Evolutionary conservation across 2,113 vertebrate species (phyloP), one percentile per base, ranked within the genome.

Genomic region (Gavialis gangeticus): DNA sequence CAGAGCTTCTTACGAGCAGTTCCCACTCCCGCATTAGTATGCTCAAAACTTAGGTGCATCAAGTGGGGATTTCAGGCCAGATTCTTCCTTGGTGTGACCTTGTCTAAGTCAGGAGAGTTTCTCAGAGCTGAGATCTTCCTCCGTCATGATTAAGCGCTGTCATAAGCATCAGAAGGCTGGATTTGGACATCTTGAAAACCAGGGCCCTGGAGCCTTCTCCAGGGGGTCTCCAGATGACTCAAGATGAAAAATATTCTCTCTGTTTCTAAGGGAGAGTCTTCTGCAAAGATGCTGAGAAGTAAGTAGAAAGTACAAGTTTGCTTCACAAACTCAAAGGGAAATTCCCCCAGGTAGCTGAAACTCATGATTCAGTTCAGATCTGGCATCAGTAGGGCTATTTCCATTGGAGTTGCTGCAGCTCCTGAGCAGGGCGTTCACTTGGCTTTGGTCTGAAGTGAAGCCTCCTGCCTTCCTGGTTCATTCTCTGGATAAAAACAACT

Each of bases 211-310:
- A 46, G 46, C 46, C 46, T 46, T 46, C 46, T 46, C 46, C 46
- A 46, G 9, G 46, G 46, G 56, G 56, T 24, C 59, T 79, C 25
- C 55, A 28, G 18, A 55, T 80, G 55, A 67, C 15, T 66, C n/a
- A 17, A 66, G 25, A 1, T 60, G 59, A 79, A n/a, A 8, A 1
- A 63, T 69, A 64, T 84, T 24, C 57, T 76, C 19, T 0, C 0
- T 84, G 86, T 84, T 27, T 63, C 28, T 17, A 57, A 80, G 34
- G 24, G n/a, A 34, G 12, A 15, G n/a, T 8, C 28, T 22, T n/a
- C n/a, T 27, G 16, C 0, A 1, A 79, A 30, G 5, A 10, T n/a
- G 8, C 11, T 55, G 2, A 4, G 3, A 30, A 56, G 24, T 30
- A 83, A 64, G 56, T 19, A 54, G 79, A 91, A 37, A 11, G 7